Conservation (phyloP, 1,140 invertebrate species). For the Drosophila busckii region DNA sequence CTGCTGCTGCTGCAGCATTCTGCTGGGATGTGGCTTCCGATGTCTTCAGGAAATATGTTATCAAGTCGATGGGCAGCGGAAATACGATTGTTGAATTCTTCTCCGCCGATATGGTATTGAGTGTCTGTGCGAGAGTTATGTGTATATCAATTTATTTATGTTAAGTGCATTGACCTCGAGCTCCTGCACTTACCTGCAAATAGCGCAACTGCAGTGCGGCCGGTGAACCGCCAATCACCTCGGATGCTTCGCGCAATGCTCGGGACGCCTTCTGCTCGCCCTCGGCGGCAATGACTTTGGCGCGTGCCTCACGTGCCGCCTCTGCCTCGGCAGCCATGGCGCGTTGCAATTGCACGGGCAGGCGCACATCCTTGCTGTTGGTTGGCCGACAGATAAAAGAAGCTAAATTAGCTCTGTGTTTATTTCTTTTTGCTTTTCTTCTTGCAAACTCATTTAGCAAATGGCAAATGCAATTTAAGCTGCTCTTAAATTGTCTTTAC, state of each 20-base stretch:
- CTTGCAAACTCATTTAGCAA: too few species aligned
- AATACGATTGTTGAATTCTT: conserved; percentile 99
- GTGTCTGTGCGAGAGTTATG: conserved; percentile 82
- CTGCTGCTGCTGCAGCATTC: conserved; percentile 47
- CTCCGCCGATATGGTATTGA: conserved; percentile 97
- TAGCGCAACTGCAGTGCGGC: conserved; percentile 88
- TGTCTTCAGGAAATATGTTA: conserved; percentile 86
- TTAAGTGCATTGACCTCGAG: background rate
- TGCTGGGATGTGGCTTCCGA: conserved; percentile 53
- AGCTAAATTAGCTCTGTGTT: conserved; percentile 45
- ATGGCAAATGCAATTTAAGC: conserved; percentile 1
- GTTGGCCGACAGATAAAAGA: conserved; percentile 38
- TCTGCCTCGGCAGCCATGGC: conserved; percentile 96
- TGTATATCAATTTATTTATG: conserved; percentile 9
- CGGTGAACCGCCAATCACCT: conserved; percentile 94
- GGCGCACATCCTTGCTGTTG: conserved; percentile 92
- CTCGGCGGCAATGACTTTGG: conserved; percentile 90
- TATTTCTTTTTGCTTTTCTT: too few species aligned
- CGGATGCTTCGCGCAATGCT: conserved; percentile 93
- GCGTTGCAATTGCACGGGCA: conserved; percentile 92
- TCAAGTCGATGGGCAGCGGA: conserved; percentile 94
- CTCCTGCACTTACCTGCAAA: conserved; percentile 63
- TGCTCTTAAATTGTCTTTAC: background rate
- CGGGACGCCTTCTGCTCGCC: conserved; percentile 94
- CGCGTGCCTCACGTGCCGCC: conserved; percentile 89